Percentiles rank a stretch among this genome's conserved stretches.
Evolutionary conservation across 2,888 invertebrate genomes (phyloP).

Genomic region (Trachelus tabidus): DNA sequence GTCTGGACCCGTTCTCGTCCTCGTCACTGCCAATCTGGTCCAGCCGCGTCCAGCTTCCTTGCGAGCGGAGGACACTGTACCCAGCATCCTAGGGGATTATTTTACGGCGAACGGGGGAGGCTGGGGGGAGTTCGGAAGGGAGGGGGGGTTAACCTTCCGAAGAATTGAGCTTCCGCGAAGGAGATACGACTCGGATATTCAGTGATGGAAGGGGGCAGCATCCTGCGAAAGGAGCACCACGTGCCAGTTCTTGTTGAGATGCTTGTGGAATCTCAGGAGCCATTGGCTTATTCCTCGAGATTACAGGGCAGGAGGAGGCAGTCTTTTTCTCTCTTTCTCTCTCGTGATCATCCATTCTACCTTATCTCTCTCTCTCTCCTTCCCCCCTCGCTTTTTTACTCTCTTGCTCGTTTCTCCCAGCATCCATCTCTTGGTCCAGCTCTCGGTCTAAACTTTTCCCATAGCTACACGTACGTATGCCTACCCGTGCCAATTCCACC

Average conservation of each 20-base stretch:
- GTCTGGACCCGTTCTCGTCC: not conserved
- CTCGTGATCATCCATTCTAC: conserved; percentile 18
- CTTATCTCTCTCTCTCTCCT: conserved; percentile 18
- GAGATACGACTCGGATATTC: not conserved
- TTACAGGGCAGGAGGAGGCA: not conserved
- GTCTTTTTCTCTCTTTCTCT: conserved; percentile 16
- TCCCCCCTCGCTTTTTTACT: conserved; percentile 36
- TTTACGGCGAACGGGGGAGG: not conserved
- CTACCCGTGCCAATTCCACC: conserved; percentile 15
- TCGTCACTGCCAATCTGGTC: not conserved
- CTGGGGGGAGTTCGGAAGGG: not conserved
- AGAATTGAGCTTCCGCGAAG: not conserved
- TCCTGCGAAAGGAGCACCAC: not conserved
- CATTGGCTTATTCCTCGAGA: not conserved
- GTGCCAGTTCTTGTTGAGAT: not conserved
- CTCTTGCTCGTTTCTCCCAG: conserved; percentile 7
- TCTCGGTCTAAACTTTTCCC: conserved; percentile 46
- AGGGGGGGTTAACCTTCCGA: not conserved
- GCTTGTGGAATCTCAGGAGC: not conserved
- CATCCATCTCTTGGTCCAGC: conserved; percentile 14
- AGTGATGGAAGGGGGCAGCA: not conserved
- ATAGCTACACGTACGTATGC: conserved; percentile 21
- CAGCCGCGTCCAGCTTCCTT: not conserved
- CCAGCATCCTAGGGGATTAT: not conserved
- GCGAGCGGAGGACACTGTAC: not conserved